These are phyloP conservation scores for Sarotherodon lohbergeri DNA, from an alignment of 2,113 vertebrate genomes.

Conservation along the genomic window DNA sequence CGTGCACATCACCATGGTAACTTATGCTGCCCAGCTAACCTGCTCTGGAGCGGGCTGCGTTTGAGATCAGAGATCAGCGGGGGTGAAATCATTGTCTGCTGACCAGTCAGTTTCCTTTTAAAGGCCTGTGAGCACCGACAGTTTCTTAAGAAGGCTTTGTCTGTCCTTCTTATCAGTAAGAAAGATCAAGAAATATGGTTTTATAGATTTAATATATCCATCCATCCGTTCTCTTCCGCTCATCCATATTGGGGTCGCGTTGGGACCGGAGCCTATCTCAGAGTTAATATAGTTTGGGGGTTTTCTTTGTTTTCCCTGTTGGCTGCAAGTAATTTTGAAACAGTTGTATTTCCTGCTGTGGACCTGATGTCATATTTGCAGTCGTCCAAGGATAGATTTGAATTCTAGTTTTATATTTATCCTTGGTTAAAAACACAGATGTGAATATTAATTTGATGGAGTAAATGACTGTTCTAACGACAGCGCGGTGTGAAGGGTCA, in stretches of 20 bases:
- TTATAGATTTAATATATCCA: background rate
- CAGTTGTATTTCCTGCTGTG: background rate
- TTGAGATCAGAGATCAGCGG: background rate
- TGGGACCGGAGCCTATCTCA: background rate
- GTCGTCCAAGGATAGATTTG: accelerated
- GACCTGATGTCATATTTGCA: background rate
- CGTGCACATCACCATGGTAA: background rate
- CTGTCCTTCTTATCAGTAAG: background rate
- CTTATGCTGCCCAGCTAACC: accelerated
- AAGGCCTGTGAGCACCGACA: background rate
- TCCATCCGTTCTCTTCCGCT: background rate
- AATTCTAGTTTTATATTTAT: background rate
- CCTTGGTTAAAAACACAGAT: background rate
- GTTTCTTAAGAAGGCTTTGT: background rate
- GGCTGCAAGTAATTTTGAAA: background rate
- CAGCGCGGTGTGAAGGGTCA: accelerated
- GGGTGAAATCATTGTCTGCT: background rate
- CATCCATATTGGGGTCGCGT: background rate
- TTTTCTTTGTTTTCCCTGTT: accelerated
- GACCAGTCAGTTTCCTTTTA: background rate
- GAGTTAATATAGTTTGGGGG: background rate
- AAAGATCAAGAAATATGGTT: background rate
- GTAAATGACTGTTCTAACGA: background rate
- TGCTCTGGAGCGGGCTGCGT: background rate
- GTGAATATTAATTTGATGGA: background rate